Percentiles rank a stretch among this genome's conserved stretches.
phyloP scores from a whole-genome alignment of 2,888 invertebrate species.

The Zelleria hepariella region DNA sequence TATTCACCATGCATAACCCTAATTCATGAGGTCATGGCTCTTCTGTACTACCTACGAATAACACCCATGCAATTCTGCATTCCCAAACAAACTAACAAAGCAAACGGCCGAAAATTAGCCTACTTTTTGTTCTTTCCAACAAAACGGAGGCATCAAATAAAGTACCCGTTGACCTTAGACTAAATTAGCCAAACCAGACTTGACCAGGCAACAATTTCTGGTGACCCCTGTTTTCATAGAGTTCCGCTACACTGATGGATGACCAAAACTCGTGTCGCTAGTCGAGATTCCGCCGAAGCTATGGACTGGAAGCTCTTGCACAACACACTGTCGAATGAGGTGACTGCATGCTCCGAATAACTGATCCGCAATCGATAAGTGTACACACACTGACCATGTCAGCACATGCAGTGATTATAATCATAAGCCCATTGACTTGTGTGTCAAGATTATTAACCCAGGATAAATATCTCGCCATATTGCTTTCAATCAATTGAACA shows the following conservation, averaged over 20 bases:
- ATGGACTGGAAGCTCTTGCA: constrained; percentile 15
- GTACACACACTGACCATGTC: neutral
- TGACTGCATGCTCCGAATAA: neutral
- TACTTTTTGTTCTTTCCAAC: neutral
- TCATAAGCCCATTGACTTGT: neutral
- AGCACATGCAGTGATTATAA: neutral
- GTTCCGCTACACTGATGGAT: neutral
- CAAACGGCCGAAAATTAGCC: neutral
- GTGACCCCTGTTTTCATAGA: neutral
- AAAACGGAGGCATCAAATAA: neutral
- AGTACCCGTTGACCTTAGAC: neutral
- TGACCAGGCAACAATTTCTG: neutral
- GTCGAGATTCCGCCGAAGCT: constrained; percentile 17
- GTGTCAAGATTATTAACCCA: too few relatives aligned
- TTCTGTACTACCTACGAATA: neutral
- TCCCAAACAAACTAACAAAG: neutral
- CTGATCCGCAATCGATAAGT: neutral
- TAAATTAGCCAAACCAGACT: neutral
- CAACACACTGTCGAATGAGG: neutral
- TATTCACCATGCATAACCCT: neutral
- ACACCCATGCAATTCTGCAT: neutral
- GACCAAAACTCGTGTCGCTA: neutral
- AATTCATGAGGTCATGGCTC: neutral
- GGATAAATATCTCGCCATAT: too few relatives aligned
- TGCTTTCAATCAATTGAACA: too few relatives aligned